Evolutionary conservation across 2,888 invertebrate genomes (phyloP).

Genomic region (Aromia moschata): DNA sequence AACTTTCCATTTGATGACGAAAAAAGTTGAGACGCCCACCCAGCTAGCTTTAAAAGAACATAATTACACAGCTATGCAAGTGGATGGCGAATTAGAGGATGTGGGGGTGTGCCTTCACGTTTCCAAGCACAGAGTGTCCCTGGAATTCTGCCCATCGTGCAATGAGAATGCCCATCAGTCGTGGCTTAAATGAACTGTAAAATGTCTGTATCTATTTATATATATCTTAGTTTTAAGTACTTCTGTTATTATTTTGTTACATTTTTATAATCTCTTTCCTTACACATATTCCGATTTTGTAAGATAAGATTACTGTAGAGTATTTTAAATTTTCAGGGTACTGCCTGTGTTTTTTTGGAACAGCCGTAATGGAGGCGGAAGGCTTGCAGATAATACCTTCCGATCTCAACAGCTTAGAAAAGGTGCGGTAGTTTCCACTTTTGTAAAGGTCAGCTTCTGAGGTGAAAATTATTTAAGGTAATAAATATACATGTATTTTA

Average conservation of each 20-base stretch:
- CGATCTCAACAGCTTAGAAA: constrained; percentile 37
- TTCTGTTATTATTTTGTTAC: too few relatives aligned
- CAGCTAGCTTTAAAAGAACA: constrained; percentile 49
- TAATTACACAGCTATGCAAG: constrained; percentile 47
- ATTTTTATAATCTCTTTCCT: constrained; percentile 51
- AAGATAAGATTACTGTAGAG: constrained; percentile 32
- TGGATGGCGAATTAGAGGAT: constrained; percentile 44
- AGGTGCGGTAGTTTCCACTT: constrained; percentile 52
- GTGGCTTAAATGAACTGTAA: constrained; percentile 50
- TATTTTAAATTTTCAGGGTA: constrained; percentile 53
- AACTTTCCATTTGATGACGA: constrained; percentile 27
- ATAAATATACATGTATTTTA: constrained; percentile 20
- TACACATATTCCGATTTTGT: constrained; percentile 38
- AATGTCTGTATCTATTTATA: constrained; percentile 55
- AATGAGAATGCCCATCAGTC: constrained; percentile 62
- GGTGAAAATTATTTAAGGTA: constrained; percentile 31
- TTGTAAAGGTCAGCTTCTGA: constrained; percentile 45
- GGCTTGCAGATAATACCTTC: constrained; percentile 45
- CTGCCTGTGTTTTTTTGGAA: constrained; percentile 16
- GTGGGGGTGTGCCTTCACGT: constrained; percentile 69
- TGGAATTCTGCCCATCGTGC: constrained; percentile 69
- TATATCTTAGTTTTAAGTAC: constrained; percentile 31
- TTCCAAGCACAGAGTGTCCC: constrained; percentile 66
- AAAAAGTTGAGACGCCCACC: not conserved
- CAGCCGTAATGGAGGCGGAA: constrained; percentile 38